Percentiles rank a stretch among this genome's conserved stretches.
Conservation (phyloP, 2,888 invertebrate genomes). For the Pycnomerus fuliginosus region DNA sequence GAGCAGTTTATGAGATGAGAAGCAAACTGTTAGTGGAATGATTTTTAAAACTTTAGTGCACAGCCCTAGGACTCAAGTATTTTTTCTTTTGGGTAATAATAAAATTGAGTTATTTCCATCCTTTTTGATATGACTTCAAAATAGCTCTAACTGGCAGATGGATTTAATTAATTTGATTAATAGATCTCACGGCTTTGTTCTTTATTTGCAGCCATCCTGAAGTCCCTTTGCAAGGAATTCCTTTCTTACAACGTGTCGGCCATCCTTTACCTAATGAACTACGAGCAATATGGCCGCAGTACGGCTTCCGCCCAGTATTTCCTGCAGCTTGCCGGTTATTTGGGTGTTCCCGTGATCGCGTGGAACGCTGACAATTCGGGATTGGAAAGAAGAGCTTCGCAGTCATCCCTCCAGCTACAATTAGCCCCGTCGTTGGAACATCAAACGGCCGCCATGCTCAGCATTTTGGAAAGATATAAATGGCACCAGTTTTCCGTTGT, state of each 20-base stretch:
- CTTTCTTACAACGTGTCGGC: slow-evolving; percentile 86
- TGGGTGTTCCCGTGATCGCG: slow-evolving; percentile 94
- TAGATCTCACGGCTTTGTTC: too few relatives aligned
- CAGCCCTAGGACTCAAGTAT: too few relatives aligned
- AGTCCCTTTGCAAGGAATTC: slow-evolving; percentile 86
- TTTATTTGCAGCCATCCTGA: slow-evolving; percentile 77
- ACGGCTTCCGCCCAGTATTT: slow-evolving; percentile 94
- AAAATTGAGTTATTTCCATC: too few relatives aligned
- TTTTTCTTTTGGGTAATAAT: too few relatives aligned
- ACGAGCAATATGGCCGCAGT: slow-evolving; percentile 89
- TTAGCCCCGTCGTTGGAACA: slow-evolving; percentile 96
- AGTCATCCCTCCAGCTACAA: slow-evolving; percentile 87
- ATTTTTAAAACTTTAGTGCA: too few relatives aligned
- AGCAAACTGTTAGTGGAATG: too few relatives aligned
- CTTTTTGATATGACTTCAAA: too few relatives aligned
- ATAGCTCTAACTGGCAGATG: too few relatives aligned
- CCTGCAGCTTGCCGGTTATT: slow-evolving; percentile 87
- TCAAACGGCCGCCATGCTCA: slow-evolving; percentile 94
- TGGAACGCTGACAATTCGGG: slow-evolving; percentile 99
- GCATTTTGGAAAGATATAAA: slow-evolving; percentile 91
- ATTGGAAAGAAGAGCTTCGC: slow-evolving; percentile 69
- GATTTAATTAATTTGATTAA: too few relatives aligned
- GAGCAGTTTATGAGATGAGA: too few relatives aligned
- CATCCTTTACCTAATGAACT: slow-evolving; percentile 93
- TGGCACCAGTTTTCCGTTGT: slow-evolving; percentile 96